Percentiles rank a stretch among this genome's conserved stretches.
phyloP scores from a whole-genome alignment of 2,888 invertebrate genomes.

The Agrochola macilenta region DNA sequence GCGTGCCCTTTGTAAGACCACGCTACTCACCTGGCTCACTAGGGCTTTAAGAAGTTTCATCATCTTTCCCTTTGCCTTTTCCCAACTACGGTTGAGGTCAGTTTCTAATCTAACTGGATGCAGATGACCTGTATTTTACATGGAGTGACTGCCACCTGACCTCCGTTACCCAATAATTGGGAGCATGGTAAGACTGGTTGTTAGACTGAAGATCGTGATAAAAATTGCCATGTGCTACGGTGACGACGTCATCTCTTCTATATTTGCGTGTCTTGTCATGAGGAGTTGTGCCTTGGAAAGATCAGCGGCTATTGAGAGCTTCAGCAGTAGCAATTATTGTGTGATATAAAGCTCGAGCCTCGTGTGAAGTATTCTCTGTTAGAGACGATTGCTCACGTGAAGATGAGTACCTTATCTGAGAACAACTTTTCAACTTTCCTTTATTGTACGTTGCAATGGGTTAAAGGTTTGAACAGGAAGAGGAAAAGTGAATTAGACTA shows the following conservation, averaged over 20 bases:
- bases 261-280: too few relatives aligned
- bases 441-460: neutral
- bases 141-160: neutral
- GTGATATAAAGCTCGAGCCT: too few relatives aligned
- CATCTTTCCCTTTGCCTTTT: too few relatives aligned
- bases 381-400: neutral
- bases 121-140: neutral
- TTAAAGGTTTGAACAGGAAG: neutral
- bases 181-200: too few relatives aligned
- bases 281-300: neutral
- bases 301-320: neutral
- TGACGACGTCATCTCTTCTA: neutral
- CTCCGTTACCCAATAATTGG: neutral
- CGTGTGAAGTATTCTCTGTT: neutral
- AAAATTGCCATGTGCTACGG: neutral
- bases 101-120: neutral
- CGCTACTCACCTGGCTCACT: neutral
- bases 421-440: neutral
- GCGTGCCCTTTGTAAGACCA: neutral
- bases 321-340: neutral
- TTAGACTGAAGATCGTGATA: neutral
- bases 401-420: neutral
- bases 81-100: too few relatives aligned
- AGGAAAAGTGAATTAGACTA: neutral
- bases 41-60: neutral